Evolutionary conservation across 2,113 vertebrate species (phyloP).

Genomic region (Sylvia atricapilla): DNA sequence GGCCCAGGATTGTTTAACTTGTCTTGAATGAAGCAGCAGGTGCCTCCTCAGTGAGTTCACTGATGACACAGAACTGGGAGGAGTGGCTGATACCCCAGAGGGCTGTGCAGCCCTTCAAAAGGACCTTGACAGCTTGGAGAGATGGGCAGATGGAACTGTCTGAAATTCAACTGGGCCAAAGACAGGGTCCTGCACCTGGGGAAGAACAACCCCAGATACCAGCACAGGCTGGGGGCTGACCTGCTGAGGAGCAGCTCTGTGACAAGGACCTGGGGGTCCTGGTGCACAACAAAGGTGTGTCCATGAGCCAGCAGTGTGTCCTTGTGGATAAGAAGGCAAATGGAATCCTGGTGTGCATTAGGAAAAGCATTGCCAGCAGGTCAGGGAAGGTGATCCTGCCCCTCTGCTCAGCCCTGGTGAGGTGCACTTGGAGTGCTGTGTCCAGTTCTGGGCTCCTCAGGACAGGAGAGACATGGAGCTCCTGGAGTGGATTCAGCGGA

Average conservation of each 20-base stretch:
- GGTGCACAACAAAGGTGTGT: not conserved
- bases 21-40: not conserved
- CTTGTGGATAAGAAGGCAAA: not conserved
- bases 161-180: not conserved
- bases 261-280: not conserved
- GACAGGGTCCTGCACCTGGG: not conserved
- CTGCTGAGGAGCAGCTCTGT: not conserved
- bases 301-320: not conserved
- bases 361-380: not conserved
- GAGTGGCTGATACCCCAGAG: rapidly evolving
- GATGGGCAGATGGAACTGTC: not conserved
- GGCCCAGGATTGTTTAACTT: not conserved
- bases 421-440: not conserved
- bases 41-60: not conserved
- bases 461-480: not conserved
- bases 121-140: rapidly evolving
- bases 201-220: not conserved
- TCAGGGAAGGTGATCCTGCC: not conserved
- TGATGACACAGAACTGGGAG: not conserved
- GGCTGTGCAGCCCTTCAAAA: not conserved
- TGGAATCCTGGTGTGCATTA: not conserved
- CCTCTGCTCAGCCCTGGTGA: not conserved
- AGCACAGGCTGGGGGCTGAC: not conserved
- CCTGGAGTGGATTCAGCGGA: not conserved
- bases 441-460: not conserved